These are phyloP conservation scores for Thaleichthys pacificus DNA, from an alignment of 2,797 vertebrate species.

Conservation along the genomic window DNA sequence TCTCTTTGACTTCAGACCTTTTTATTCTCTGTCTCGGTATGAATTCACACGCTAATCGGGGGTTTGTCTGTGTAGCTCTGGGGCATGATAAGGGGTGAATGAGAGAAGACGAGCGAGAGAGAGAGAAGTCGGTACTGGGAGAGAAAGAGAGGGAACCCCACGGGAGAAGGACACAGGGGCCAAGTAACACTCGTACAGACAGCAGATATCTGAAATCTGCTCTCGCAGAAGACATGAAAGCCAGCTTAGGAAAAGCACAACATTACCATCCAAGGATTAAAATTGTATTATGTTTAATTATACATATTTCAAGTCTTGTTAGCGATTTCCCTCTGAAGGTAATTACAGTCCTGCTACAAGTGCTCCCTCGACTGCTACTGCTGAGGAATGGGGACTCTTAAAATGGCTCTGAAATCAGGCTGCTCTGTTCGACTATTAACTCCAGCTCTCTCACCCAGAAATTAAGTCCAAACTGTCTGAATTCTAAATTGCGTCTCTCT, in stretches of 20 bases:
- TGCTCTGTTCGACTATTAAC: conserved; percentile 11
- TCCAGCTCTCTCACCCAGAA: conserved; percentile 20
- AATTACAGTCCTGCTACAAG: conserved; percentile 54
- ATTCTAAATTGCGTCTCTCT: conserved; percentile 31
- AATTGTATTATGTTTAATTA: conserved; percentile 57
- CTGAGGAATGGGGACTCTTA: conserved; percentile 46
- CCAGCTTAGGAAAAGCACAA: conserved; percentile 27
- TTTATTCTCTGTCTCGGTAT: background rate
- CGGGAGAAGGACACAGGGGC: background rate
- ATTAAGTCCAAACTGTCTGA: conserved; percentile 7
- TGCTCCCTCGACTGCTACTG: conserved; percentile 37
- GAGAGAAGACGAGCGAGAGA: background rate
- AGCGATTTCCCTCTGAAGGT: conserved; percentile 57
- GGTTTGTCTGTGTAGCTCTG: background rate
- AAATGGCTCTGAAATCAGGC: conserved; percentile 55
- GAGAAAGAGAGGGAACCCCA: conserved; percentile 2
- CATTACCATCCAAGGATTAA: conserved; percentile 21
- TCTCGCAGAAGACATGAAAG: conserved; percentile 17
- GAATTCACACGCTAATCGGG: background rate
- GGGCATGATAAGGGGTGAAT: background rate
- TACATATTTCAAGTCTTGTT: conserved; percentile 55
- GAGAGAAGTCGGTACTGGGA: background rate
- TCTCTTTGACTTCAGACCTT: background rate
- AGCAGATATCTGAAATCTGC: conserved; percentile 18
- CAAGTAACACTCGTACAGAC: background rate